Base-by-base conservation (phyloP, 2,888 invertebrate genomes). In the Morinoia aosen region DNA sequence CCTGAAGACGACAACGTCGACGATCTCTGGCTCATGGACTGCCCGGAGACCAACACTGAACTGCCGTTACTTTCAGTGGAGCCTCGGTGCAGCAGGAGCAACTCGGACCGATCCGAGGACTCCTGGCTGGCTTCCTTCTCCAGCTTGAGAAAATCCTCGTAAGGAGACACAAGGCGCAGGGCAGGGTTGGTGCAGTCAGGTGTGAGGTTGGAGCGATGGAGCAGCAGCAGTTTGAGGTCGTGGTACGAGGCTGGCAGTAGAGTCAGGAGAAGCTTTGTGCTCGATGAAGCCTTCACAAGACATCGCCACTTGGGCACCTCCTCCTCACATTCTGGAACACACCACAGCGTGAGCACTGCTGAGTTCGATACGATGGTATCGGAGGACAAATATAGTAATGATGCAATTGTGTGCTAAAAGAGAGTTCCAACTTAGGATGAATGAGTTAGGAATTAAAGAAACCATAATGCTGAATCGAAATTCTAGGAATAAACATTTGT, bases 241-340 rank as follows among this genome's bases (percentile, higher is more conserved):
- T 97, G 97, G 97, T 98, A 98, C 57, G 98, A 97, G 5, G 98
- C 98, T 7, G 98, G 98, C 58, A 98, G 97, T 96, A 98, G 98
- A 25, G 98, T 98, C 91, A 98, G 97, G 64, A 98, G 97, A 58
- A 98, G 97, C 97, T 98, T 98, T 0, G 98, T 98, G 14, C 97
- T 97, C 61, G 98, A 98, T 64, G 98, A 97, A 33, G 98, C 98
- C 97, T 98, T 98, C 58, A 98, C 97, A 97, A 98, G 98, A 97
- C 98, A 98, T 95, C 98, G 97, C 98, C 98, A 98, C 96, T 97
- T 97, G 10, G 97, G 97, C 25, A 96, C 95, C 33, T 96, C 96
- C 33, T 95, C 95, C 39, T 88, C 95, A 61, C 94, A 56, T 58
- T 95, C 96, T 96, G 96, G 33, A 88, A 19, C 39, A 76, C 76